Evolutionary conservation across 2,888 invertebrate genomes (phyloP), one percentile per base, ranked within the genome.

Genomic region (Ichneumoninae sp.): DNA sequence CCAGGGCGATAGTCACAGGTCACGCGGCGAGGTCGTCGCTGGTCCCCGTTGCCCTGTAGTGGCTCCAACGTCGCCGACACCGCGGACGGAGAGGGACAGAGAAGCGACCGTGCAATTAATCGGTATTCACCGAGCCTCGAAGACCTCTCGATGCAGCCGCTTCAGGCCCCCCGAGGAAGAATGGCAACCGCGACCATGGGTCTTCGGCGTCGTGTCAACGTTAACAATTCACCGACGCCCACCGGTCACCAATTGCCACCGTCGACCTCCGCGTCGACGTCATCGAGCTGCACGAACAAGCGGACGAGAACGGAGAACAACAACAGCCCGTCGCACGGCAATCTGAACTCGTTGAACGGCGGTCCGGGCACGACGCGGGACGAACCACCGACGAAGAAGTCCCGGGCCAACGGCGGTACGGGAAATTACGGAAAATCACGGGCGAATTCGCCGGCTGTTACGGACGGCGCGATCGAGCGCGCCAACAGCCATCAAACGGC

Each of bases 151-250:
- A 79, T 52, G 44, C 47, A 69, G 44, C 36, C 69, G 22, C 50
- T 65, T 10, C 44, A 70, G 62, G 52, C 70, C 57, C 36, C 69
- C 33, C 57, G 36, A 33, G 66, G 83, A 66, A 87, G 75, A 87
- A 93, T 93, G 93, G 93, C 93, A 44, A 93, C 92, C 77, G 93
- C 92, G 76, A 93, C 93, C 83, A 93, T 93, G 93, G 93, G 93
- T 69, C 88, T 93, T 36, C 93, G 93, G 76, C 92, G 93, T 75
- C 92, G 93, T 85, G 93, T 93, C 72, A 91, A 92, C 86, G 92
- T 92, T 86, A 93, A 91, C 88, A 90, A 89, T 86, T 90, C 91
- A 75, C 89, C 92, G 85, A 88, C 88, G 72, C 89, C 90, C 72
- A 87, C 90, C 76, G 83, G 86, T 85, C 92, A 91, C 83, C 92